phyloP scores from a whole-genome alignment of 2,888 invertebrate species.

The Cinara cedri region DNA sequence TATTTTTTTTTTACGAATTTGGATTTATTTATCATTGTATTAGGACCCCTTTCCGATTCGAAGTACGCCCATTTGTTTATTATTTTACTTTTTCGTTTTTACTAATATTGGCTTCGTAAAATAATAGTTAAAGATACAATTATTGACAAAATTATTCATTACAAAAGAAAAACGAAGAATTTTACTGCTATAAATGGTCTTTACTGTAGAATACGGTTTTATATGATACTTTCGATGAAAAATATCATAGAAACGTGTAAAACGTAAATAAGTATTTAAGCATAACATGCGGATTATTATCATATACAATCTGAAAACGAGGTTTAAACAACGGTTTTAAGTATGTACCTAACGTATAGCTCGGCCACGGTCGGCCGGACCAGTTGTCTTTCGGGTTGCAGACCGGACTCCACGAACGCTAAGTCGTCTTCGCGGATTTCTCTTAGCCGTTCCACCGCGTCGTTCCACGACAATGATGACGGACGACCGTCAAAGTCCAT shows the following conservation, averaged over 20 bases:
- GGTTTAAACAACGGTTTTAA: background rate
- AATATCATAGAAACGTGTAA: background rate
- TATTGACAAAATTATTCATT: background rate
- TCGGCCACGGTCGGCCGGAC: background rate
- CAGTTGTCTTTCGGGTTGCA: background rate
- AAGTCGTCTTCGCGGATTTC: background rate
- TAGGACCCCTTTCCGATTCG: too few species aligned
- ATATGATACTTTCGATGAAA: too few species aligned
- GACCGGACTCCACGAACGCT: background rate
- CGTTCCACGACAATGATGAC: slow-evolving; percentile 15
- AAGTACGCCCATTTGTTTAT: too few species aligned
- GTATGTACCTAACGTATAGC: slow-evolving; percentile 25
- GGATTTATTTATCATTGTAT: too few species aligned
- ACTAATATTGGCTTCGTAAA: too few species aligned
- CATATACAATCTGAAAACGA: background rate
- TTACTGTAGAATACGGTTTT: too few species aligned
- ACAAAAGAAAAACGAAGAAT: too few species aligned
- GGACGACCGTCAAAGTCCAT: too few species aligned
- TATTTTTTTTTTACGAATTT: too few species aligned
- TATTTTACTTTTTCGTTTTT: too few species aligned
- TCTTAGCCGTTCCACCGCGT: background rate
- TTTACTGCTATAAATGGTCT: too few species aligned
- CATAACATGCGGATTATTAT: background rate
- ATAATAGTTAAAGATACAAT: too few species aligned
- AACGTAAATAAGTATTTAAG: background rate